Conservation (phyloP, 2,888 invertebrate species). For the Ophioninae sp. region DNA sequence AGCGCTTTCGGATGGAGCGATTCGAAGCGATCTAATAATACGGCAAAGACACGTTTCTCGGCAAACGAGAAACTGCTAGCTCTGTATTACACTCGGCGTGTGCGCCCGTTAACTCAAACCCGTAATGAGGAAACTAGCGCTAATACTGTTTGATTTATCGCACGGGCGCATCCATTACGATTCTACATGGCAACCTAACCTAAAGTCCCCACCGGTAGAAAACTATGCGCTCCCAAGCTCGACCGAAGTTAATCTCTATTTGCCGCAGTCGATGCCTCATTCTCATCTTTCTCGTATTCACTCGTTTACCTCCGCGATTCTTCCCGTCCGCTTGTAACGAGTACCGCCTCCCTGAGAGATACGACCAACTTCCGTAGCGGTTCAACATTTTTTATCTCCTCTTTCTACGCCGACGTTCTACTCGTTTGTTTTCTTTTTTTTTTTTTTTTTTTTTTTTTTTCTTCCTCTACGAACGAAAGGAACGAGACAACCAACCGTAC, state of each 20-base stretch:
- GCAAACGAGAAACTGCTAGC: constrained; percentile 7
- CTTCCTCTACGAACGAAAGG: not conserved
- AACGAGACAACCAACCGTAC: not conserved
- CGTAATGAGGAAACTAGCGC: constrained; percentile 65
- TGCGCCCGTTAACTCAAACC: constrained; percentile 63
- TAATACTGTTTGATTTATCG: constrained; percentile 68
- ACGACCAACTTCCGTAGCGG: constrained; percentile 9
- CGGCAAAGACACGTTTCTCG: constrained; percentile 7
- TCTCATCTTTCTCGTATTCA: constrained; percentile 36
- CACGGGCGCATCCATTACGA: constrained; percentile 64
- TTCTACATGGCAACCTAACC: constrained; percentile 61
- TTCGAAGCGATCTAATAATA: constrained; percentile 11
- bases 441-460: not conserved
- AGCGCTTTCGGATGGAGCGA: constrained; percentile 52
- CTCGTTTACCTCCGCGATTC: not conserved
- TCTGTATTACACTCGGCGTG: not conserved
- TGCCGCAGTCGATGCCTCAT: not conserved
- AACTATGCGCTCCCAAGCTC: not conserved
- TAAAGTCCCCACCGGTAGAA: constrained; percentile 12
- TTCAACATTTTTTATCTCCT: constrained; percentile 6
- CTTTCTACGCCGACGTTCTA: not conserved
- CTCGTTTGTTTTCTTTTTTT: not conserved
- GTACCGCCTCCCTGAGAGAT: constrained; percentile 16
- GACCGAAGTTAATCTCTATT: constrained; percentile 16
- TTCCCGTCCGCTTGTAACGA: not conserved